Evolutionary conservation across 92 coral and sea anemone genomes (phyloP), one percentile per base, ranked within the genome.

Genomic region (Parazoanthus darwini): DNA sequence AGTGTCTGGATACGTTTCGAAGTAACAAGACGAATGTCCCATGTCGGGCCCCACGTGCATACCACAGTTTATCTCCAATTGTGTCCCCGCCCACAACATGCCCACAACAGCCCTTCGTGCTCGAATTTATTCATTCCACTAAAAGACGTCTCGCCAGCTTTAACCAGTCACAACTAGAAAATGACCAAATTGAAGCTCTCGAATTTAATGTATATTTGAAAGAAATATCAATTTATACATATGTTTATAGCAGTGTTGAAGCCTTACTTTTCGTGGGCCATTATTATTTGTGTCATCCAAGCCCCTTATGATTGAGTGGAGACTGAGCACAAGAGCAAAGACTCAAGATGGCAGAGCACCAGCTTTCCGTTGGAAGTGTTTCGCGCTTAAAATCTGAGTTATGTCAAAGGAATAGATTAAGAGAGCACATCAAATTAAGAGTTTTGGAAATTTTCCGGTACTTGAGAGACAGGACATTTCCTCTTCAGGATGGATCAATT

Each of bases 381-480:
- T 80, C 92, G 51, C 89, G 48, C 29, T 16, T 91, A 7, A 86
- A 80, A 70, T 29, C 33, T 29, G 46, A 79, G 86, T 56, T 85
- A 68, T 88, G 89, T 58, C 80, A 54, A 11, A 67, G 70, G 4
- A 76, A 79, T 86, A 66, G 80, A 73, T 50, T 35, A 58, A 89
- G 79, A 29, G 85, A 85, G n/a, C 51, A 86, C 38, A 51, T 89
- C 37, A 79, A 22, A 7, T 82, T 89, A 26, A 80, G 54, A 59
- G 93, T 92, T 33, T 38, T 92, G 54, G 89, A 82, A 25, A 77
- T 92, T 20, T 90, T 72, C 56, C 85, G 94, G 83, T 90, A 92
- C 90, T 37, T 77, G 11, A 74, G 72, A 51, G 94, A 92, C 83
- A 92, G 22, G 56, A 79, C 88, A 44, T 92, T 86, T 33, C 90